Evolutionary conservation across 2,888 invertebrate genomes (phyloP).

Genomic region (Tineola bisselliella): DNA sequence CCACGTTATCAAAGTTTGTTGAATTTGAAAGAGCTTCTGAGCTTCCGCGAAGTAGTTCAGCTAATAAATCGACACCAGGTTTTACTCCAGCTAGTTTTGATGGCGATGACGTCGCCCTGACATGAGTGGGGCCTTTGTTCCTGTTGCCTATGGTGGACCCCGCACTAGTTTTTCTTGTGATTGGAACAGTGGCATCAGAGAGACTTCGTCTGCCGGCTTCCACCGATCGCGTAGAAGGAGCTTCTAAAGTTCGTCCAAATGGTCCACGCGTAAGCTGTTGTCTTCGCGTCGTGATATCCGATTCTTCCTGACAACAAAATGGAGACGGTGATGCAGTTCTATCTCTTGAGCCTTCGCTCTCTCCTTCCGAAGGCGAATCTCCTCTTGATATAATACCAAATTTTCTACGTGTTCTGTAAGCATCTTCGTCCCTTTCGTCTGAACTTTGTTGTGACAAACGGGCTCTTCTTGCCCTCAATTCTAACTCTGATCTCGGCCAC

Average conservation of each 20-base stretch:
- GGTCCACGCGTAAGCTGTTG: constrained; percentile 74
- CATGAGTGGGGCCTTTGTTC: constrained; percentile 70
- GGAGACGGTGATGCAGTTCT: constrained; percentile 70
- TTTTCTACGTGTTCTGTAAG: constrained; percentile 44
- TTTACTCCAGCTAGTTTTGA: constrained; percentile 75
- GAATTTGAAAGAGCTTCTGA: constrained; percentile 79
- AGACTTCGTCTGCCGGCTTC: constrained; percentile 64
- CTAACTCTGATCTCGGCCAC: constrained; percentile 58
- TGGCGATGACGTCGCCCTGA: constrained; percentile 81
- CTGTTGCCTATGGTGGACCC: constrained; percentile 51
- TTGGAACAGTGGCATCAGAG: constrained; percentile 59
- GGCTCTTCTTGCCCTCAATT: constrained; percentile 49
- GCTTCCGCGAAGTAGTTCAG: constrained; percentile 80
- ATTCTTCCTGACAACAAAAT: constrained; percentile 71
- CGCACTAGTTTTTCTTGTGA: constrained; percentile 69
- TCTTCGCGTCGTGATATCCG: constrained; percentile 53
- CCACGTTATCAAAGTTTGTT: constrained; percentile 59
- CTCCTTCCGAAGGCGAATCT: constrained; percentile 79
- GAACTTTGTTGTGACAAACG: constrained; percentile 76
- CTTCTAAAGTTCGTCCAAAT: constrained; percentile 61
- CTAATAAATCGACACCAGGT: constrained; percentile 71
- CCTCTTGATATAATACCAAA: constrained; percentile 52
- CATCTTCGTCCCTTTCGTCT: constrained; percentile 75
- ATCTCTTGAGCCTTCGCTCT: constrained; percentile 70
- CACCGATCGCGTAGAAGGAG: constrained; percentile 56